These are phyloP conservation scores for Bufotes viridis DNA, from an alignment of 2,797 vertebrate genomes.

Conservation along the genomic window DNA sequence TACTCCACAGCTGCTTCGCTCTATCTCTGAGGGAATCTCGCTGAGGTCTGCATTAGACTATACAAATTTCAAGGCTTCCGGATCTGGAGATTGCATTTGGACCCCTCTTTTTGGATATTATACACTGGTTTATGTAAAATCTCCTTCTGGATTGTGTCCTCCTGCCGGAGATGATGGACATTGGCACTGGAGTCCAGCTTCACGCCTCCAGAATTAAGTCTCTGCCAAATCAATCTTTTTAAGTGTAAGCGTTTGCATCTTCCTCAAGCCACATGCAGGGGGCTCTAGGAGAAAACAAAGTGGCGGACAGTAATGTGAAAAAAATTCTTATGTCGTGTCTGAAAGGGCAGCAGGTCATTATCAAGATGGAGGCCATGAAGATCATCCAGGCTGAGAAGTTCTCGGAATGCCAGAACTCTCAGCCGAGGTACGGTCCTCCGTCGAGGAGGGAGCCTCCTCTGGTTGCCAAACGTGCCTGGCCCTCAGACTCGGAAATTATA, in stretches of 20 bases:
- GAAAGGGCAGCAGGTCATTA: conserved; percentile 93
- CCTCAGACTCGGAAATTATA: conserved; percentile 92
- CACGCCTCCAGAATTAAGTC: neutral
- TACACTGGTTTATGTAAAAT: neutral
- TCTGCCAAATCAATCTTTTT: conserved; percentile 58
- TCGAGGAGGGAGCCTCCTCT: conserved; percentile 78
- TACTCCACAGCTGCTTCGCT: neutral
- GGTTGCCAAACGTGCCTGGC: conserved; percentile 93
- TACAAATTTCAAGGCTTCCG: neutral
- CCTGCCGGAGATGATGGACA: conserved; percentile 33
- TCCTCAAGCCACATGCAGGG: conserved; percentile 78
- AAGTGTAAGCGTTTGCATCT: conserved; percentile 48
- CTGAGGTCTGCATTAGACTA: neutral
- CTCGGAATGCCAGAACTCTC: conserved; percentile 87
- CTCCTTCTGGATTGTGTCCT: neutral
- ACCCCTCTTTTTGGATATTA: neutral
- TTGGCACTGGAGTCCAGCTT: neutral
- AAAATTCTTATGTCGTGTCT: conserved; percentile 94
- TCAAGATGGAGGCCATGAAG: conserved; percentile 99
- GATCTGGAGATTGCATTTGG: neutral
- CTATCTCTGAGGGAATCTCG: neutral
- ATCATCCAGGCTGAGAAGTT: conserved; percentile 98
- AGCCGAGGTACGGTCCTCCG: conserved; percentile 85
- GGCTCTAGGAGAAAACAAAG: conserved; percentile 71
- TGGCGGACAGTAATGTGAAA: conserved; percentile 74